These are phyloP conservation scores for Cheilosia scutellata DNA, from an alignment of 2,888 invertebrate genomes.

Conservation along the genomic window DNA sequence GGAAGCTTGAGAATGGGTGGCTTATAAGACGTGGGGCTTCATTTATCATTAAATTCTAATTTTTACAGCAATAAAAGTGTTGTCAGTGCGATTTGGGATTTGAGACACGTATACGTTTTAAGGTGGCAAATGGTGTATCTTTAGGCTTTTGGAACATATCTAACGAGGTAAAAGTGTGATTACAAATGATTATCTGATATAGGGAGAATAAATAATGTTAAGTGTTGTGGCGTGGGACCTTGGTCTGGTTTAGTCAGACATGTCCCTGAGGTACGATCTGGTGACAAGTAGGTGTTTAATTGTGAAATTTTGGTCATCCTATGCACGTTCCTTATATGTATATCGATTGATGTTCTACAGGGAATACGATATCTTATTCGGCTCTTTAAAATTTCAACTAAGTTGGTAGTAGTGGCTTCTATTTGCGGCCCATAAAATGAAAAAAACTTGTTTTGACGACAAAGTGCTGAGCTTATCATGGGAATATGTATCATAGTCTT, in stretches of 20 bases:
- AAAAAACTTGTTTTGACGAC: background rate
- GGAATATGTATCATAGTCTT: background rate
- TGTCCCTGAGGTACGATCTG: constrained; percentile 14
- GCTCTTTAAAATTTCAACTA: too few relatives aligned
- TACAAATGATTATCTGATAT: constrained; percentile 28
- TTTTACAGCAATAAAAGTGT: constrained; percentile 56
- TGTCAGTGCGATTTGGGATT: constrained; percentile 40
- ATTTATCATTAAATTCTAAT: constrained; percentile 63
- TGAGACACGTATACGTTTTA: constrained; percentile 46
- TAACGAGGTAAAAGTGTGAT: constrained; percentile 40
- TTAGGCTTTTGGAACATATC: constrained; percentile 29
- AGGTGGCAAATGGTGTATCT: constrained; percentile 48
- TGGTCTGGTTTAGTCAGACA: constrained; percentile 25
- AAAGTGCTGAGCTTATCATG: too few relatives aligned
- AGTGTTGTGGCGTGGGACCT: constrained; percentile 35
- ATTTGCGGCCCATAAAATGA: background rate
- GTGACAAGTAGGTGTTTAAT: constrained; percentile 37
- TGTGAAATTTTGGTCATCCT: constrained; percentile 32
- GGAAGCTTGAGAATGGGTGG: constrained; percentile 36
- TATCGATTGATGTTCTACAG: constrained; percentile 4
- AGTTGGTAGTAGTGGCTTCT: background rate
- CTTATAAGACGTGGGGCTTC: constrained; percentile 33
- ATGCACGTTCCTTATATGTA: constrained; percentile 16
- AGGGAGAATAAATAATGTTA: constrained; percentile 12
- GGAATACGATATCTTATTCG: too few relatives aligned